Evolutionary conservation across 2,797 vertebrate genomes (phyloP).

Genomic region (Sphenopsis melanotis): DNA sequence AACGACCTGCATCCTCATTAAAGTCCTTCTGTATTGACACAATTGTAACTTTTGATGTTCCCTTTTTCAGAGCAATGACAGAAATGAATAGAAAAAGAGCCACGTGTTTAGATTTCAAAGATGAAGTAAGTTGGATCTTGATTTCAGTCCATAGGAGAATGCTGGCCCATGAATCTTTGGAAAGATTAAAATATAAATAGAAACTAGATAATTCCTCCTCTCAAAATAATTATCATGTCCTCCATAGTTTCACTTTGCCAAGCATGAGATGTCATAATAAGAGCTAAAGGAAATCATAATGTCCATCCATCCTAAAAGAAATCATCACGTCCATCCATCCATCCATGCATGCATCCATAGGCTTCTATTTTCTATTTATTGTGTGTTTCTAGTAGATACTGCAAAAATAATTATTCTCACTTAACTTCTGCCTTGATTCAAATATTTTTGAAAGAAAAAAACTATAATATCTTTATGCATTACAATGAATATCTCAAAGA

Average conservation of each 20-base stretch:
- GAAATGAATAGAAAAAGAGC: accelerated
- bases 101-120: neutral
- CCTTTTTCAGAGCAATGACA: neutral
- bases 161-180: neutral
- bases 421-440: neutral
- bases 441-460: neutral
- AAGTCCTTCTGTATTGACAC: neutral
- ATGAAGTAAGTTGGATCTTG: neutral
- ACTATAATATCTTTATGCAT: neutral
- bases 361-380: neutral
- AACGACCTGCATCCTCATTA: neutral
- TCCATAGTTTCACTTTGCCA: neutral
- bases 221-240: neutral
- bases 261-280: neutral
- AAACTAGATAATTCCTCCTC: neutral
- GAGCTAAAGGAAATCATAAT: neutral
- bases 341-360: neutral
- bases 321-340: neutral
- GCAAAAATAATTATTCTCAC: neutral
- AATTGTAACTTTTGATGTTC: neutral
- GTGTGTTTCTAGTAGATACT: neutral
- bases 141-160: neutral
- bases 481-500: accelerated
- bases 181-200: neutral
- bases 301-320: neutral